Evolutionary conservation across 2,113 vertebrate genomes (phyloP).

Genomic region (Actenoides lindsayi): DNA sequence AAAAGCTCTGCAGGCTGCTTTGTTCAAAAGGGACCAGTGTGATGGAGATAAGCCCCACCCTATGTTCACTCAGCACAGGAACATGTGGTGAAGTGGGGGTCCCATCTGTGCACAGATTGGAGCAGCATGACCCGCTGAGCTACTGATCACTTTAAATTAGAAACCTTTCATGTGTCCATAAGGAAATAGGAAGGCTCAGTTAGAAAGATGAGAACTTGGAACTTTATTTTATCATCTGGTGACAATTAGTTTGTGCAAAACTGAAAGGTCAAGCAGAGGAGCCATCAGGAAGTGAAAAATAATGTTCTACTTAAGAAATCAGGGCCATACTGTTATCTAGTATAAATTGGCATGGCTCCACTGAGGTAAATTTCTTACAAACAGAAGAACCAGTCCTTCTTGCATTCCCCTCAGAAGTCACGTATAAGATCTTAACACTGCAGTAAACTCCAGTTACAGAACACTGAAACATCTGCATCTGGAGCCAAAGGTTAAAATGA

Average conservation of each 20-base stretch:
- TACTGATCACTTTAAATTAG: neutral
- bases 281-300: neutral
- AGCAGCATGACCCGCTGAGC: neutral
- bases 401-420: neutral
- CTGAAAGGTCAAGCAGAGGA: neutral
- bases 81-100: neutral
- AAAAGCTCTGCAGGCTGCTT: neutral
- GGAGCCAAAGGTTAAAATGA: neutral
- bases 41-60: neutral
- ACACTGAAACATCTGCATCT: neutral
- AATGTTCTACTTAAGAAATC: neutral
- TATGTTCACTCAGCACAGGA: neutral
- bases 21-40: neutral
- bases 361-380: neutral
- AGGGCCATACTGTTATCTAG: neutral
- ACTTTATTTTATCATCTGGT: neutral
- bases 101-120: neutral
- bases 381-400: neutral
- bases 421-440: neutral
- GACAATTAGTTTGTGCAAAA: neutral
- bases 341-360: neutral
- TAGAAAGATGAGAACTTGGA: neutral
- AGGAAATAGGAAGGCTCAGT: neutral
- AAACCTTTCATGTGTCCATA: neutral
- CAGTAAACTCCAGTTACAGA: neutral